Conservation (phyloP, 1,140 invertebrate genomes). For the Dendrolimus kikuchii region DNA sequence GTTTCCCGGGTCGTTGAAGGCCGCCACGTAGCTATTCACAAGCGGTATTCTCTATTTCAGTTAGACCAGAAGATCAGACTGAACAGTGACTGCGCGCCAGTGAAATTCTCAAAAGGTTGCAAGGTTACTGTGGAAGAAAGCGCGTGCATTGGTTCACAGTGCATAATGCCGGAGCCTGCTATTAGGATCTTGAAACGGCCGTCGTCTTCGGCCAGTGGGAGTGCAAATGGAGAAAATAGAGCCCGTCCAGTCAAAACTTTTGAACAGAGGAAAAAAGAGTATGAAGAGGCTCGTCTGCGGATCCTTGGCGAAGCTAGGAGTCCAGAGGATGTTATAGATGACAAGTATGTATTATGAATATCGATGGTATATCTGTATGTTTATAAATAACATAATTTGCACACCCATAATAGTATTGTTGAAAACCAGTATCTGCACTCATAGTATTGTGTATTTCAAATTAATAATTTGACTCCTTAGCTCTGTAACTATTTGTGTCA, state of each 20-base stretch:
- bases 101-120: constrained; percentile 50
- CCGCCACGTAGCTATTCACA: constrained; percentile 15
- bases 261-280: constrained; percentile 90
- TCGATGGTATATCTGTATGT: no score
- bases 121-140: constrained; percentile 69
- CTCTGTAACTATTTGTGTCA: no score
- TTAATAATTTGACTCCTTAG: no score
- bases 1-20: constrained; percentile 8
- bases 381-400: no score
- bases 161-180: constrained; percentile 78
- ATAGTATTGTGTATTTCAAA: background rate
- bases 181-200: constrained; percentile 89
- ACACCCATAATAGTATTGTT: no score
- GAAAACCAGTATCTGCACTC: background rate
- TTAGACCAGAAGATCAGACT: constrained; percentile 63
- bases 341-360: constrained; percentile 70
- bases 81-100: constrained; percentile 49
- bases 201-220: constrained; percentile 46
- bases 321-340: constrained; percentile 78
- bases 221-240: constrained; percentile 74
- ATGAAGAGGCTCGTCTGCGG: constrained; percentile 86
- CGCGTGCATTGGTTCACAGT: constrained; percentile 68
- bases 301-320: constrained; percentile 87
- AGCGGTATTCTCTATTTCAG: constrained; percentile 45
- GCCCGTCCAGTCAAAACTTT: constrained; percentile 86